Conservation (phyloP, 2,797 vertebrate genomes). For the Semotilus atromaculatus region DNA sequence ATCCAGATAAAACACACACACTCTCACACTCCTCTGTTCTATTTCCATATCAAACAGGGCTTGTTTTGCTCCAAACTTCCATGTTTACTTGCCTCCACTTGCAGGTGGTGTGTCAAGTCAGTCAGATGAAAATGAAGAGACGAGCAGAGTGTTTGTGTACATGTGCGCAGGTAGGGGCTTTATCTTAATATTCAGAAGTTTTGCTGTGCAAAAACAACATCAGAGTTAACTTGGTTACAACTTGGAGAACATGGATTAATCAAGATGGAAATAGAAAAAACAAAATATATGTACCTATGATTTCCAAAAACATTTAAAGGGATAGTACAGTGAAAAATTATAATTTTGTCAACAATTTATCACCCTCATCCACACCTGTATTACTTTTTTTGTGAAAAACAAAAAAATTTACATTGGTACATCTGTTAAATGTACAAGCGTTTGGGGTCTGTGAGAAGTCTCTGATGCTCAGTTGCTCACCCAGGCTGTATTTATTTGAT, state of each 20-base stretch:
- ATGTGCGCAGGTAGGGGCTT: constrained; percentile 29
- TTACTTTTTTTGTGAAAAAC: neutral
- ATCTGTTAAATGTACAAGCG: neutral
- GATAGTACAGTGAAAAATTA: neutral
- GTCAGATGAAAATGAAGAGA: constrained; percentile 52
- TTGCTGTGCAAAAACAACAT: constrained; percentile 21
- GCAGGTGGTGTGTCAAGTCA: constrained; percentile 75
- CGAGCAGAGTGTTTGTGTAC: constrained; percentile 49
- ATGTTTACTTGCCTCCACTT: constrained; percentile 72
- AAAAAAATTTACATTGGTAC: neutral
- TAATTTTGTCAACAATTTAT: neutral
- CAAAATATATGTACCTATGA: neutral
- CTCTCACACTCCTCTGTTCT: constrained; percentile 61
- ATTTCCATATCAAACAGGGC: constrained; percentile 82
- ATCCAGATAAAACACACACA: constrained; percentile 28
- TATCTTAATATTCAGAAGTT: constrained; percentile 23
- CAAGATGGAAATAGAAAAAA: neutral
- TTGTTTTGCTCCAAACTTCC: constrained; percentile 75
- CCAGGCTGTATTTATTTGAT: neutral
- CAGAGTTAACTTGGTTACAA: constrained; percentile 27
- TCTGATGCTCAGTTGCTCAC: neutral
- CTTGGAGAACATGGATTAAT: constrained; percentile 3
- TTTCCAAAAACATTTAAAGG: constrained; percentile 9
- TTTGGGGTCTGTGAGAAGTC: neutral
- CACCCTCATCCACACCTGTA: neutral